These are phyloP conservation scores for Battus philenor DNA, from an alignment of 1,140 invertebrate genomes.

Conservation along the genomic window DNA sequence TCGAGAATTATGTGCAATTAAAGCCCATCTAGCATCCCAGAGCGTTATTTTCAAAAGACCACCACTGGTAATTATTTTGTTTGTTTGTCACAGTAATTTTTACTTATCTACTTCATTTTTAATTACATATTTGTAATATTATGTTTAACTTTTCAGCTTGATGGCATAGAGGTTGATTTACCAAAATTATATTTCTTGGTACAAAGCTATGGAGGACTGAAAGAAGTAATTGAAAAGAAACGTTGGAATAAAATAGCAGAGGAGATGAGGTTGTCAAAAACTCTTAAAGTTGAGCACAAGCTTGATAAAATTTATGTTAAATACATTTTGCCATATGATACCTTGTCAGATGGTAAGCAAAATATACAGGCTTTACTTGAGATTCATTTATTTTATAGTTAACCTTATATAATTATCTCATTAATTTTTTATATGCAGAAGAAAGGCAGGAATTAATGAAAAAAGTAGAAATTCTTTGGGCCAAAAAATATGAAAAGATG, in stretches of 20 bases:
- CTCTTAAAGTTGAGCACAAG: slow-evolving; percentile 87
- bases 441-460: slow-evolving; percentile 84
- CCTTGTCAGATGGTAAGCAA: slow-evolving; percentile 82
- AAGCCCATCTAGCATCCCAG: slow-evolving; percentile 87
- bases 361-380: background rate
- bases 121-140: background rate
- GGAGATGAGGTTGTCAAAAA: slow-evolving; percentile 89
- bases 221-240: slow-evolving; percentile 93
- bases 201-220: slow-evolving; percentile 89
- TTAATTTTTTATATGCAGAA: slow-evolving; percentile 69
- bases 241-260: slow-evolving; percentile 94
- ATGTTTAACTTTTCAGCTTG: slow-evolving; percentile 77
- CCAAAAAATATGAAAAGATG: slow-evolving; percentile 74
- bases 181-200: slow-evolving; percentile 91
- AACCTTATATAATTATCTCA: too few species aligned
- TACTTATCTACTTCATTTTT: slow-evolving; percentile 18
- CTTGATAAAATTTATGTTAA: slow-evolving; percentile 95
- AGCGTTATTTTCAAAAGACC: slow-evolving; percentile 85
- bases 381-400: slow-evolving; percentile 3
- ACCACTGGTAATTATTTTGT: slow-evolving; percentile 79
- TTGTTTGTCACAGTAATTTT: background rate
- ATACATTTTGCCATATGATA: slow-evolving; percentile 94
- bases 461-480: slow-evolving; percentile 87
- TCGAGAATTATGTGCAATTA: slow-evolving; percentile 90
- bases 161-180: slow-evolving; percentile 93